Evolutionary conservation across 2,113 vertebrate species (phyloP).

Genomic region (Etheostoma spectabile): DNA sequence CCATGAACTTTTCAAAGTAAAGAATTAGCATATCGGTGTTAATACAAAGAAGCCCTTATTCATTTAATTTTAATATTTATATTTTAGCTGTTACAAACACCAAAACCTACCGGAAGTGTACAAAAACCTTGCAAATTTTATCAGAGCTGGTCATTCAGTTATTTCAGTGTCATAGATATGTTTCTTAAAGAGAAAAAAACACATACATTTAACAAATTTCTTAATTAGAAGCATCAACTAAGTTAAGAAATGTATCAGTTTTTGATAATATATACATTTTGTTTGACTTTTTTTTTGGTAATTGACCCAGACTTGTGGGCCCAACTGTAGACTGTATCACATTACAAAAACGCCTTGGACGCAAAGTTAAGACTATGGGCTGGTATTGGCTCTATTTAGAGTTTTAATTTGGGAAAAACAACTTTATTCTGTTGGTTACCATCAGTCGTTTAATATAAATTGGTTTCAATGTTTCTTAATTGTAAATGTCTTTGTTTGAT

Average conservation of each 20-base stretch:
- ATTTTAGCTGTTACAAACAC: background rate
- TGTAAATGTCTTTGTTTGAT: background rate
- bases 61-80: background rate
- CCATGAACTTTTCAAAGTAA: constrained; percentile 7
- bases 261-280: background rate
- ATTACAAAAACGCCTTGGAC: too few relatives aligned
- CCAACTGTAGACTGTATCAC: background rate
- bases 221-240: background rate
- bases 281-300: background rate
- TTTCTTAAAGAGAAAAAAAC: background rate
- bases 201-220: background rate
- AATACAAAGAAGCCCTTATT: background rate
- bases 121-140: background rate
- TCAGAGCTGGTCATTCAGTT: background rate
- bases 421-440: background rate
- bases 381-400: background rate
- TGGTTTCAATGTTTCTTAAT: background rate
- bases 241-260: background rate
- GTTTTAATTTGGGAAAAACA: background rate
- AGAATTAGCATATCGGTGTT: background rate
- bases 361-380: background rate
- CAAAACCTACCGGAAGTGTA: background rate
- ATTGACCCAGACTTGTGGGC: background rate
- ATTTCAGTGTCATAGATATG: background rate
- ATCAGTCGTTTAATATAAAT: background rate